Base-by-base conservation (phyloP, 2,113 vertebrate genomes). In the Labeo catla region DNA sequence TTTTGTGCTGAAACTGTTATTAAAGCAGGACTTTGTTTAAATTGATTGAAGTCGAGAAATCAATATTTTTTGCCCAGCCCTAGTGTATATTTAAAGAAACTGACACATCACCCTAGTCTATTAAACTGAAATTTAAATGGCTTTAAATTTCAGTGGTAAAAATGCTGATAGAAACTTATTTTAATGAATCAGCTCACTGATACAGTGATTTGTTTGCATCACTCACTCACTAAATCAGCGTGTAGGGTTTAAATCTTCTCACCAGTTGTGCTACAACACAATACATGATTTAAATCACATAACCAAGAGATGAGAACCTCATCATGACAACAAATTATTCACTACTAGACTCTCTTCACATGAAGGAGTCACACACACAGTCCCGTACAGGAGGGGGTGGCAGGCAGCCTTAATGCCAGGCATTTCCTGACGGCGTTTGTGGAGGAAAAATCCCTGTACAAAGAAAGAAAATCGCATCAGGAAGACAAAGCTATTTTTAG, bases 401-500 rank as follows among this genome's bases (percentile, higher is more conserved):
- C 59, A 79, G 52, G 52, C 77, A 63, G 39, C 79, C 49, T 81
- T 61, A 65, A 81, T 2, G n/a, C 12, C 78, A 81, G 78, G 12
- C 73, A 63, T 10, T 63, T 72, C 36, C 76, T 80, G 50, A 72
- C 36, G 66, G n/a, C 66, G 73, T 87, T 83, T 68, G 70, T 50
- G 43, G 11, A 36, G 80, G 73, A 77, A 86, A 81, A 84, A 77
- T 81, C 66, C 68, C 73, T 21, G 79, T 16, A 85, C 87, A 88
- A 85, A 16, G 68, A 66, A 83, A 76, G 76, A 89, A 85, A 87
- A 66, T 45, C 28, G 15, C 74, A 83, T 86, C 82, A 84, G 80
- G 65, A 81, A 45, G 68, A 76, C 72, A 49, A 74, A 16, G 63
- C 84, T 86, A 88, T 86, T 84, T 88, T 84, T 86, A 89, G 87